Percentiles rank a stretch among this genome's conserved stretches.
These are phyloP conservation scores for Eulemur coronatus DNA, from an alignment of 2,797 vertebrate species.

Conservation along the genomic window DNA sequence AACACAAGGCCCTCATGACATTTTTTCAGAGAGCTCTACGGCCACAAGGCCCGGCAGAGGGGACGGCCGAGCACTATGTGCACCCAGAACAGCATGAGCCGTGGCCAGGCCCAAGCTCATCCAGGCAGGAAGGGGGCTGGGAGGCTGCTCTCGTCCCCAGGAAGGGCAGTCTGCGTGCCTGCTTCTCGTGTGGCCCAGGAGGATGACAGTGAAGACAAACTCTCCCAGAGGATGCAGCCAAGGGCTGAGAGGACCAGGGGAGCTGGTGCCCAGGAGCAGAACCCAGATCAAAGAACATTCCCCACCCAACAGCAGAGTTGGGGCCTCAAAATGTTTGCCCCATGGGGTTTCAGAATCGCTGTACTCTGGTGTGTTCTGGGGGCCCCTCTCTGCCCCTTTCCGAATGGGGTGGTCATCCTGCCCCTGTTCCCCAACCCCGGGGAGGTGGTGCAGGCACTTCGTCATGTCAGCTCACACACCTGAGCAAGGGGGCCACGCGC, in stretches of 20 bases:
- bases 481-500: background rate
- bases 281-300: background rate
- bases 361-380: fast-evolving
- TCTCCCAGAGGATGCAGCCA: background rate
- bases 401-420: too few relatives aligned
- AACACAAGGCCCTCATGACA: fast-evolving
- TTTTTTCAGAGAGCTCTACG: fast-evolving
- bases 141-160: fast-evolving
- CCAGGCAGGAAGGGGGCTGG: background rate
- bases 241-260: background rate
- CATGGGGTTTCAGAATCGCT: fast-evolving
- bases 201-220: fast-evolving
- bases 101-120: too few relatives aligned
- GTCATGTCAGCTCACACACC: background rate
- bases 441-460: fast-evolving
- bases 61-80: background rate
- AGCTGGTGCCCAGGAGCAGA: background rate
- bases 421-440: fast-evolving
- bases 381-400: background rate
- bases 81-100: fast-evolving
- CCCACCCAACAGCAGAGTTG: fast-evolving
- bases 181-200: fast-evolving
- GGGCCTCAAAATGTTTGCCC: background rate
- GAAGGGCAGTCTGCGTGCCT: too few relatives aligned
- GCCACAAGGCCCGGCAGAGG: fast-evolving